These are phyloP conservation scores for Chondrosia reniformis DNA, from an alignment of 37 sponge, comb jelly and placozoan species.

Conservation along the genomic window DNA sequence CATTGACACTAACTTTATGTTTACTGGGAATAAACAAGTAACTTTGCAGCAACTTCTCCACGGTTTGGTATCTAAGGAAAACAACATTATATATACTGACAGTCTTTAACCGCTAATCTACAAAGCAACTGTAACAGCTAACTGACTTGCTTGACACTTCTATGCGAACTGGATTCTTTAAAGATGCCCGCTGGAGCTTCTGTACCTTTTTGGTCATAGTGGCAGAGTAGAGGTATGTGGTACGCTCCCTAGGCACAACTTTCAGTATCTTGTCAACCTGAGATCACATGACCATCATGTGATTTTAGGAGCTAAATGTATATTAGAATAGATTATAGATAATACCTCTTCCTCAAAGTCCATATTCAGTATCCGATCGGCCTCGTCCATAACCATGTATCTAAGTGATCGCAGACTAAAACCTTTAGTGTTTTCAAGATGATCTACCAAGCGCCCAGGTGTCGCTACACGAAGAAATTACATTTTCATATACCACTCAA, in stretches of 20 bases:
- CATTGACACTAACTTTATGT: slow-evolving; percentile 65
- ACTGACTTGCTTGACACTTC: slow-evolving; percentile 95
- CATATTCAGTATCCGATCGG: slow-evolving; percentile 98
- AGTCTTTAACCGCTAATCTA: neutral
- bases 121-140: neutral
- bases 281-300: neutral
- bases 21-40: slow-evolving; percentile 96
- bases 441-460: slow-evolving; percentile 96
- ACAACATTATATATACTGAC: neutral
- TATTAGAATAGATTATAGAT: neutral
- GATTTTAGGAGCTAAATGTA: too few species aligned
- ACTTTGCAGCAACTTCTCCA: slow-evolving; percentile 91
- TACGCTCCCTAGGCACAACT: slow-evolving; percentile 81
- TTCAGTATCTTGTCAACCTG: slow-evolving; percentile 92
- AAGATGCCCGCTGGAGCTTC: slow-evolving; percentile 94
- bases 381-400: slow-evolving; percentile 98
- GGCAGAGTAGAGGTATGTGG: slow-evolving; percentile 93
- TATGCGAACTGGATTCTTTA: slow-evolving; percentile 89
- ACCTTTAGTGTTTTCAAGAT: slow-evolving; percentile 98
- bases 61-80: slow-evolving; percentile 71
- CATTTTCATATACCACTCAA: neutral
- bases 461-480: slow-evolving; percentile 57
- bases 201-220: slow-evolving; percentile 99
- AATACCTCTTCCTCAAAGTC: slow-evolving; percentile 95
- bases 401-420: slow-evolving; percentile 81